Conservation (phyloP, 2,888 invertebrate species). For the Coecobrya sp. region DNA sequence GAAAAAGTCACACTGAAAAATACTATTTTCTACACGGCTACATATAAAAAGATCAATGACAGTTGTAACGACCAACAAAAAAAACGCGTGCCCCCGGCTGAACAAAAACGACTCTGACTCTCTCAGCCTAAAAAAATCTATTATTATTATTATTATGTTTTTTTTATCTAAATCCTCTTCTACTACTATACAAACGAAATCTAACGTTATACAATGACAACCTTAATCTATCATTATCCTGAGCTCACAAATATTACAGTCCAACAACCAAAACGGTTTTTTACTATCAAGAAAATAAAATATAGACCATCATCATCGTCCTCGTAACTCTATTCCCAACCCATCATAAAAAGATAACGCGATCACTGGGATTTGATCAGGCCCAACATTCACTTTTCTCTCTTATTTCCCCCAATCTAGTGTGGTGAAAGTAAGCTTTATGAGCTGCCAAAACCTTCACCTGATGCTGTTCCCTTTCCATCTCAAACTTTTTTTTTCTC, state of each 20-base stretch:
- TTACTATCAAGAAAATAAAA: constrained; percentile 38
- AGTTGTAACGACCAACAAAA: neutral
- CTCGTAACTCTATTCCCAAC: neutral
- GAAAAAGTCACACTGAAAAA: neutral
- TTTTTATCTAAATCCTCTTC: constrained; percentile 35
- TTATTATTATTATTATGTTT: neutral
- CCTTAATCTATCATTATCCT: constrained; percentile 65
- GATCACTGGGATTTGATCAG: constrained; percentile 10
- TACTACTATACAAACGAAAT: constrained; percentile 36
- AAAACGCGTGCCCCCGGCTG: neutral
- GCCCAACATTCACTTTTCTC: neutral
- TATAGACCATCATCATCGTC: constrained; percentile 17
- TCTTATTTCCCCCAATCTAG: neutral
- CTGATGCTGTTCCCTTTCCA: neutral
- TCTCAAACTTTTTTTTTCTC: constrained; percentile 8
- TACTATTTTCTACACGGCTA: neutral
- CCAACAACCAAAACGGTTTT: constrained; percentile 53
- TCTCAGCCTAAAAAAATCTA: constrained; percentile 13
- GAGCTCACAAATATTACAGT: constrained; percentile 73
- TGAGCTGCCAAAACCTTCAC: constrained; percentile 47
- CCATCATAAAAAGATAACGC: constrained; percentile 32
- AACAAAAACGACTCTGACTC: constrained; percentile 13
- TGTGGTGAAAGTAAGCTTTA: neutral
- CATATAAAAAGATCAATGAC: constrained; percentile 31
- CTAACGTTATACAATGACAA: constrained; percentile 35